A percentile compares a stretch with the other conserved stretches of the same genome.
These are phyloP conservation scores for Otus scops DNA, from an alignment of 2,797 vertebrate genomes.

Conservation along the genomic window DNA sequence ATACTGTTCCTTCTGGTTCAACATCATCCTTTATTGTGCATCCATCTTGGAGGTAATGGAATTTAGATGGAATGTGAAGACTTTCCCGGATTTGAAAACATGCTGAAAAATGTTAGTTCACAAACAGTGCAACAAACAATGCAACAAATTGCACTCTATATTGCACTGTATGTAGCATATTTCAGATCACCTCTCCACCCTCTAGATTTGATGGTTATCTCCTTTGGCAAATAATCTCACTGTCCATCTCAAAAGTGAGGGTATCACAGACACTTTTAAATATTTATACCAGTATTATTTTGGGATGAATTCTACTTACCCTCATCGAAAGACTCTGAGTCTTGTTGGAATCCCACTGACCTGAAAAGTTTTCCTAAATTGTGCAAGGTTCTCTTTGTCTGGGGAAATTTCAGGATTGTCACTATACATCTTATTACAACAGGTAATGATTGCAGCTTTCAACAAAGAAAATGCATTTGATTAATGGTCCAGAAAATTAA, in stretches of 20 bases:
- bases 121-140: neutral
- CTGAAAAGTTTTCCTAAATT: neutral
- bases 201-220: neutral
- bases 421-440: neutral
- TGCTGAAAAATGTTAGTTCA: neutral
- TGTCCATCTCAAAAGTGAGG: neutral
- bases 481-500: neutral
- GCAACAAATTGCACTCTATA: neutral
- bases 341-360: neutral
- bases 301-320: neutral
- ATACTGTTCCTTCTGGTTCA: neutral
- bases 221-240: neutral
- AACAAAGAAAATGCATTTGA: neutral
- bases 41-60: neutral
- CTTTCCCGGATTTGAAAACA: neutral
- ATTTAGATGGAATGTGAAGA: neutral
- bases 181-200: neutral
- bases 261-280: neutral
- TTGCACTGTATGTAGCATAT: neutral
- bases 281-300: neutral
- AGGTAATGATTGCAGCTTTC: neutral
- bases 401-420: neutral
- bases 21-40: neutral
- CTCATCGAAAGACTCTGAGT: neutral
- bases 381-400: neutral